A percentile compares a stretch with the other conserved stretches of the same genome.
phyloP scores from a whole-genome alignment of 1,140 invertebrate genomes.

The Psix sp. region DNA sequence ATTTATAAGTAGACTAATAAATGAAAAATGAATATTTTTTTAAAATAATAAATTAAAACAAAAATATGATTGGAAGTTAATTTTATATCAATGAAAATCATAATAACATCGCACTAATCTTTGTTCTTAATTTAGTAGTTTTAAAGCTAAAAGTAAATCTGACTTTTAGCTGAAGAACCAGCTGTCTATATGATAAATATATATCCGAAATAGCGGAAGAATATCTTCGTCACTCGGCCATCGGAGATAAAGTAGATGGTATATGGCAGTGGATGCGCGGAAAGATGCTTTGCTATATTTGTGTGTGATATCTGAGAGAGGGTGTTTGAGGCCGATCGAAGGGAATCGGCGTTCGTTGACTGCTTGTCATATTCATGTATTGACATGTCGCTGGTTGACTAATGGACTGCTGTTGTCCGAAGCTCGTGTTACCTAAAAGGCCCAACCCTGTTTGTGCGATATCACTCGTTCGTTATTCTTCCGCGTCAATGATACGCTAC shows the following conservation, averaged over 20 bases:
- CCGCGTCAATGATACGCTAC: slow-evolving; percentile 28
- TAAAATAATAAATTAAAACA: too few species aligned
- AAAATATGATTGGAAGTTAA: too few species aligned
- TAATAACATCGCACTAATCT: too few species aligned
- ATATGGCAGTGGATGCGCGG: background rate
- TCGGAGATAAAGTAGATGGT: too few species aligned
- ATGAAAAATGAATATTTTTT: too few species aligned
- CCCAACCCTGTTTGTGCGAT: slow-evolving; percentile 66
- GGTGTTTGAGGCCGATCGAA: slow-evolving; percentile 30
- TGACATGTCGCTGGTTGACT: slow-evolving; percentile 76
- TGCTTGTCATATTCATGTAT: slow-evolving; percentile 77
- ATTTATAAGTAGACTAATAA: too few species aligned
- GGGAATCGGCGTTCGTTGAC: slow-evolving; percentile 60
- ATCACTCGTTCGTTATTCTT: slow-evolving; percentile 59
- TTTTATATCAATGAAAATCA: too few species aligned
- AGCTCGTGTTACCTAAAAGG: slow-evolving; percentile 72
- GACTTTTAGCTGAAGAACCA: too few species aligned
- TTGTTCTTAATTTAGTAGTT: too few species aligned
- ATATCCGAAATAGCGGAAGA: too few species aligned
- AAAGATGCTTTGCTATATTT: background rate
- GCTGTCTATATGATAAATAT: slow-evolving; percentile 1
- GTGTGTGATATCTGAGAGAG: background rate
- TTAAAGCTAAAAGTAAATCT: too few species aligned
- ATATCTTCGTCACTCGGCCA: too few species aligned
- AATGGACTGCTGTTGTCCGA: slow-evolving; percentile 77